Conservation (phyloP, 2,797 vertebrate genomes). For the Megalops cyprinoides region DNA sequence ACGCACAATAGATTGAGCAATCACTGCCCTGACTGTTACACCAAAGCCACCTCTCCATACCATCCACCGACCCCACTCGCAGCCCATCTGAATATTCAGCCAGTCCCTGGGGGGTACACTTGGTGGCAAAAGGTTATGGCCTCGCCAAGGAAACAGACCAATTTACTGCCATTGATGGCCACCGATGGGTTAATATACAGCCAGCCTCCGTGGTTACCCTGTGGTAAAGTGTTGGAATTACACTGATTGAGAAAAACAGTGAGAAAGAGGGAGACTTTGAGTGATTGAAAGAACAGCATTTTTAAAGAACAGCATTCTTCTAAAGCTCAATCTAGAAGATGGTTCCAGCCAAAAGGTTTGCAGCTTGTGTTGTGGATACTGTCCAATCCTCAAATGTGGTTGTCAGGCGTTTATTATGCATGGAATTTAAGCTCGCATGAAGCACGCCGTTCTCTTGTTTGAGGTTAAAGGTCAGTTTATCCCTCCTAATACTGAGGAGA, state of each 20-base stretch:
- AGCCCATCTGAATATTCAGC: neutral
- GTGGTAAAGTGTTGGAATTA: neutral
- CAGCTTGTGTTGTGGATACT: too few relatives aligned
- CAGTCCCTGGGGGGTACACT: neutral
- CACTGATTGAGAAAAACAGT: neutral
- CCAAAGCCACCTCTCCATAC: neutral
- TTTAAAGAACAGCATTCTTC: neutral
- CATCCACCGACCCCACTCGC: neutral
- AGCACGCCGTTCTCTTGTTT: too few relatives aligned
- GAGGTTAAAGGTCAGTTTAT: slow-evolving; percentile 3
- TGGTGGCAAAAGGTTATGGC: neutral
- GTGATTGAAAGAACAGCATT: neutral
- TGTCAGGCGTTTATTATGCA: too few relatives aligned
- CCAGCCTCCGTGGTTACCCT: neutral
- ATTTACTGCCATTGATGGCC: neutral
- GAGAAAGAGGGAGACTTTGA: neutral
- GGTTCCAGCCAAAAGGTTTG: too few relatives aligned
- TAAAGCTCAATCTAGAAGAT: neutral
- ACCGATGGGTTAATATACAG: neutral
- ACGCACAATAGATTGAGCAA: neutral
- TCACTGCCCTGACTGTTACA: neutral
- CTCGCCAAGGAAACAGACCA: neutral
- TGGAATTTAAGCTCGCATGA: too few relatives aligned
- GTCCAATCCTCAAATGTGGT: too few relatives aligned
- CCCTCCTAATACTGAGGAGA: neutral